Percentiles rank a stretch among this genome's conserved stretches.
Conservation (phyloP, 2,797 vertebrate genomes). For the Gymnocypris eckloni region DNA sequence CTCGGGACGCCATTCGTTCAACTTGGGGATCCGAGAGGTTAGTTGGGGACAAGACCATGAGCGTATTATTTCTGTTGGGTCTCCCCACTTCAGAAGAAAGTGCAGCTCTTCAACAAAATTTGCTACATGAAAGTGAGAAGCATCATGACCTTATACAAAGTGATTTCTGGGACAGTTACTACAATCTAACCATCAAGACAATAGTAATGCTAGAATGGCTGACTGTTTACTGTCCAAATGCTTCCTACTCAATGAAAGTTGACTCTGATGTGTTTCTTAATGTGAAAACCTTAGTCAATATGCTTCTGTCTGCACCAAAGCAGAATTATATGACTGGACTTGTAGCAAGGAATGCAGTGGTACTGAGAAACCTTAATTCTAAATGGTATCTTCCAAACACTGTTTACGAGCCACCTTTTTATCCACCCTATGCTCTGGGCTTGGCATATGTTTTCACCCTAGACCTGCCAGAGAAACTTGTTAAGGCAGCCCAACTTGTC, state of each 20-base stretch:
- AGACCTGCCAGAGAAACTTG: conserved; percentile 58
- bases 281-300: conserved; percentile 49
- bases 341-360: conserved; percentile 50
- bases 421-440: conserved; percentile 71
- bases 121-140: conserved; percentile 57
- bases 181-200: conserved; percentile 75
- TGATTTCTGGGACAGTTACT: conserved; percentile 73
- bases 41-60: conserved; percentile 57
- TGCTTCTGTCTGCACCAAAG: conserved; percentile 41
- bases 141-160: conserved; percentile 70
- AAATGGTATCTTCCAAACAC: conserved; percentile 67
- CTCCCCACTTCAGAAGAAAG: background rate
- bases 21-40: conserved; percentile 76
- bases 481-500: conserved; percentile 58
- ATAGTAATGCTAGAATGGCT: conserved; percentile 73
- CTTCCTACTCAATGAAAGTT: conserved; percentile 71
- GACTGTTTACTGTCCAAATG: conserved; percentile 60
- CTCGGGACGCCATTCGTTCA: conserved; percentile 55
- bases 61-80: conserved; percentile 71
- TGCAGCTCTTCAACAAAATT: conserved; percentile 39
- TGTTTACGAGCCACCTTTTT: conserved; percentile 59
- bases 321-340: conserved; percentile 63
- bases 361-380: conserved; percentile 35
- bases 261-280: conserved; percentile 77
- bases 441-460: conserved; percentile 71